phyloP scores from a whole-genome alignment of 2,888 invertebrate species.

The Rhamphomyia laevipes region DNA sequence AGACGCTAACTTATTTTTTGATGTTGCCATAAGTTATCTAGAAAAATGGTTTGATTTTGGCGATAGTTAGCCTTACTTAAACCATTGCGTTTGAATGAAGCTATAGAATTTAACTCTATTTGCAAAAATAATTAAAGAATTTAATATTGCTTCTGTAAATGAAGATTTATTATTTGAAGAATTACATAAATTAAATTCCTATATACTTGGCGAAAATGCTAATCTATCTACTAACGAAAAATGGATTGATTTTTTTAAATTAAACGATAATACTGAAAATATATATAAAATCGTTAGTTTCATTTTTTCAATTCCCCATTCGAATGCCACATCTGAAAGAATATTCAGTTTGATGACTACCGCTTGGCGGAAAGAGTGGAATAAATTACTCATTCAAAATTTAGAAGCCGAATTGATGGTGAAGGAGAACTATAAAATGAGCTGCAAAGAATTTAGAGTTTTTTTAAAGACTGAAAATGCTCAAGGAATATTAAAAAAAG shows the following conservation, averaged over 20 bases:
- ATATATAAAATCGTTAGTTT: neutral
- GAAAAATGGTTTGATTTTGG: neutral
- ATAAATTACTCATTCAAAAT: neutral
- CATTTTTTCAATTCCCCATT: constrained; percentile 3
- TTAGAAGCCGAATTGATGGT: constrained; percentile 1
- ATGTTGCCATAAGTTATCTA: neutral
- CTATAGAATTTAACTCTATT: neutral
- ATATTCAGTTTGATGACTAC: constrained; percentile 1
- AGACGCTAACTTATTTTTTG: neutral
- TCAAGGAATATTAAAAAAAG: too few relatives aligned
- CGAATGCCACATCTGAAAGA: neutral
- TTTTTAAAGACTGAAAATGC: neutral
- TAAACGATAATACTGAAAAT: neutral
- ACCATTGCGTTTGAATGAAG: neutral
- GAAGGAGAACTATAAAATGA: neutral
- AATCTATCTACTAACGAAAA: neutral
- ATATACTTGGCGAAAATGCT: neutral
- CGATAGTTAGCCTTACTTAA: neutral
- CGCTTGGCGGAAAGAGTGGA: neutral
- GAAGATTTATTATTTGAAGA: constrained; percentile 3
- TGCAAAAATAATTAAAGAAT: neutral
- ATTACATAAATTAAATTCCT: neutral
- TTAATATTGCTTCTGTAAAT: neutral
- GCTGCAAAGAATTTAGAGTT: neutral
- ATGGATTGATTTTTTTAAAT: neutral